Evolutionary conservation across 2,797 vertebrate genomes (phyloP).

Genomic region (Enteromius mattozi): DNA sequence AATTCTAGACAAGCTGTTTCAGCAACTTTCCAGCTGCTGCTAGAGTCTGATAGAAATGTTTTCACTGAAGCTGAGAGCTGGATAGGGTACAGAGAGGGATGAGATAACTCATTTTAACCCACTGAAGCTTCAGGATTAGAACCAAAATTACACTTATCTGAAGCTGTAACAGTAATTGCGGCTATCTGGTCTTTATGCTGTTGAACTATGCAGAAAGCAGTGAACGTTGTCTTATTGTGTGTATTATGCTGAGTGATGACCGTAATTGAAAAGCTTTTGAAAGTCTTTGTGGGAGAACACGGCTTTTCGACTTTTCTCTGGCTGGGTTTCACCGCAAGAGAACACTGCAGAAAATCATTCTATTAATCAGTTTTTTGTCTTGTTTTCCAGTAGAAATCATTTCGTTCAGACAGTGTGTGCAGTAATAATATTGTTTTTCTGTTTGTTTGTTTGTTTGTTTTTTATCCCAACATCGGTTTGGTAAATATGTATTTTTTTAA

Average conservation of each 20-base stretch:
- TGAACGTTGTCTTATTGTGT: background rate
- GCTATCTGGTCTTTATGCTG: constrained; percentile 35
- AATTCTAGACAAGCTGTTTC: constrained; percentile 20
- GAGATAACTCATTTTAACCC: constrained; percentile 33
- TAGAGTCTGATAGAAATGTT: constrained; percentile 37
- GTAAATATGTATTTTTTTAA: background rate
- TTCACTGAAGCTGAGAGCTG: constrained; percentile 22
- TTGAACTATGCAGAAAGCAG: constrained; percentile 28
- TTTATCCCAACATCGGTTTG: background rate
- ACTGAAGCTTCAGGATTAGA: constrained; percentile 30
- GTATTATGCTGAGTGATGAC: constrained; percentile 26
- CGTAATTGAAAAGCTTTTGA: constrained; percentile 43
- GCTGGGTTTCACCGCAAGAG: background rate
- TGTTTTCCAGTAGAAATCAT: background rate
- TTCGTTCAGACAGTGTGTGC: background rate
- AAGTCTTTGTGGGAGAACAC: constrained; percentile 15
- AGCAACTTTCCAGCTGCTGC: constrained; percentile 20
- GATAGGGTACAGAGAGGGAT: background rate
- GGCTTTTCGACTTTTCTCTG: background rate
- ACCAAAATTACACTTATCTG: constrained; percentile 25
- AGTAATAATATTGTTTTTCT: background rate
- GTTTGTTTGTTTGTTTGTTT: background rate
- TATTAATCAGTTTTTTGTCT: background rate
- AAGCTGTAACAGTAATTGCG: background rate
- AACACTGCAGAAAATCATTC: background rate